Evolutionary conservation across 2,113 vertebrate genomes (phyloP).

Genomic region (Cynopterus brachyotis): DNA sequence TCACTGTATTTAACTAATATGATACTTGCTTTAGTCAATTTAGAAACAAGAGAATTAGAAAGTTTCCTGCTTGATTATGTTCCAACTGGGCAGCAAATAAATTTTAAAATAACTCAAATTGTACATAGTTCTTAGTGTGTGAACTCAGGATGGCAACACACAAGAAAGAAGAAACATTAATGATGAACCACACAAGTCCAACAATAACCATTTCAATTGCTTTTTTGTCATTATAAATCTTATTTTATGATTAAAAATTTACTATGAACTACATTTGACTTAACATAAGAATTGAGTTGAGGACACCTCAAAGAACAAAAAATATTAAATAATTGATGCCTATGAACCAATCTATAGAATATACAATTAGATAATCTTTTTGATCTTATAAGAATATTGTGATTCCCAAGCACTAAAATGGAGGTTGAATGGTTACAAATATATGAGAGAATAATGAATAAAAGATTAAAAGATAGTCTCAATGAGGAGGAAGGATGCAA

Average conservation of each 20-base stretch:
- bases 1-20: not conserved
- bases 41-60: constrained; percentile 77
- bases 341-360: not conserved
- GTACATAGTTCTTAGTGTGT: constrained; percentile 83
- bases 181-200: not conserved
- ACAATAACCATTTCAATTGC: not conserved
- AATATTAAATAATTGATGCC: not conserved
- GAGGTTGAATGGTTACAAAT: not conserved
- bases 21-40: constrained; percentile 76
- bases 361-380: not conserved
- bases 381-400: not conserved
- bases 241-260: not conserved
- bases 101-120: constrained; percentile 78
- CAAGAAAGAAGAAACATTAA: not conserved
- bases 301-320: not conserved
- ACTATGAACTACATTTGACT: not conserved
- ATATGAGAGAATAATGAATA: not conserved
- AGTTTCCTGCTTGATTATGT: constrained; percentile 79
- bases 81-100: constrained; percentile 71
- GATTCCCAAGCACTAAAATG: not conserved
- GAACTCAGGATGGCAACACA: constrained; percentile 81
- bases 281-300: not conserved
- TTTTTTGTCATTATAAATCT: not conserved
- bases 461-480: not conserved
- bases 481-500: not conserved